Evolutionary conservation across 2,888 invertebrate genomes (phyloP).

Genomic region (Lasius fuliginosus): DNA sequence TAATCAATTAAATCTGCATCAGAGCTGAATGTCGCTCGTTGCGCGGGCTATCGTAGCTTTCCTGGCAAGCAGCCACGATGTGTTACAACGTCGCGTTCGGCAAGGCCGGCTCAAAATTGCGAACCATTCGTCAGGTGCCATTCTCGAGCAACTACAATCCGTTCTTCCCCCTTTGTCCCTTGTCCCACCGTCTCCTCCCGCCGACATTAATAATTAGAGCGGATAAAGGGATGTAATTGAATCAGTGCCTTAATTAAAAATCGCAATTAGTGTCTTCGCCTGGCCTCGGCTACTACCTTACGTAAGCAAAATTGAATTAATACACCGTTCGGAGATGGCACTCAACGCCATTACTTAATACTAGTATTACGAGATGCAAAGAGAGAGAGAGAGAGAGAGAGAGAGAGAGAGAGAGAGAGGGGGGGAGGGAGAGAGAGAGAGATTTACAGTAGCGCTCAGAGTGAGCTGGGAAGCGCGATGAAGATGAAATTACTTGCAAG

Average conservation of each 20-base stretch:
- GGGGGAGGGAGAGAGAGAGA: slow-evolving; percentile 36
- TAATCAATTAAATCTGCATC: slow-evolving; percentile 66
- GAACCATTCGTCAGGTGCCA: slow-evolving; percentile 69
- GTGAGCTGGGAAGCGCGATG: not conserved
- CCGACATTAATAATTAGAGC: slow-evolving; percentile 76
- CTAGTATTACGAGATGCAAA: slow-evolving; percentile 66
- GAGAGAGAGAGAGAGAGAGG: not conserved
- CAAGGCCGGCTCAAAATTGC: slow-evolving; percentile 65
- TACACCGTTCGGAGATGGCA: slow-evolving; percentile 68
- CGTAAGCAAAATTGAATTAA: slow-evolving; percentile 78
- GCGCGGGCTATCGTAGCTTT: slow-evolving; percentile 28
- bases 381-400: slow-evolving; percentile 1
- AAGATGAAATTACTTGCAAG: slow-evolving; percentile 32
- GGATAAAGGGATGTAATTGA: slow-evolving; percentile 74
- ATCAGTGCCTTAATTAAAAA: slow-evolving; percentile 80
- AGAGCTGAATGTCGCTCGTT: slow-evolving; percentile 54
- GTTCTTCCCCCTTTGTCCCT: not conserved
- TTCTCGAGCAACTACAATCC: slow-evolving; percentile 51
- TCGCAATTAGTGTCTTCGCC: slow-evolving; percentile 77
- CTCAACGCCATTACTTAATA: slow-evolving; percentile 72
- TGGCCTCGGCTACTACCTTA: slow-evolving; percentile 63
- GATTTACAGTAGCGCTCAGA: slow-evolving; percentile 5
- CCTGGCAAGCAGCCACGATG: slow-evolving; percentile 52
- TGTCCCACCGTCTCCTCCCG: slow-evolving; percentile 4
- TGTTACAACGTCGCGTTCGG: slow-evolving; percentile 61